Evolutionary conservation across 2,113 vertebrate species (phyloP).

Genomic region (Hemibagrus wyckioides): DNA sequence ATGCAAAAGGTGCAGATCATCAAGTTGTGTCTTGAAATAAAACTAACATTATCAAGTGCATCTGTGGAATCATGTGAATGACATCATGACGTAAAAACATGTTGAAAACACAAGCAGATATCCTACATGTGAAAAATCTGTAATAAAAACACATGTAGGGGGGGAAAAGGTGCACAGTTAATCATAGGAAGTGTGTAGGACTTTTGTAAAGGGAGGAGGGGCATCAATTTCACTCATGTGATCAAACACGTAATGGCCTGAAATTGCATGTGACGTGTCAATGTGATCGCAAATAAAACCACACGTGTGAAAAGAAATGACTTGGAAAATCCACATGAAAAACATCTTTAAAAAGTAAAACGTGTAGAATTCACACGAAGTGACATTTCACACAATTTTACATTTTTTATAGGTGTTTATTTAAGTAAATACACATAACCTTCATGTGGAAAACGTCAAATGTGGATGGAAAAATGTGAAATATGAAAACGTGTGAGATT

Average conservation of each 20-base stretch:
- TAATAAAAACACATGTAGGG: no score
- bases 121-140: no score
- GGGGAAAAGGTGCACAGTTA: neutral
- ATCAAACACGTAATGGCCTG: neutral
- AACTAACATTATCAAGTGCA: neutral
- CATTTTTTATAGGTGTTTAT: no score
- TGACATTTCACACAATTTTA: neutral
- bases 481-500: neutral
- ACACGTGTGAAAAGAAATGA: neutral
- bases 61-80: neutral
- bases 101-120: no score
- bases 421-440: neutral
- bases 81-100: no score
- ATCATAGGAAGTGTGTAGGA: neutral
- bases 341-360: no score
- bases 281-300: no score
- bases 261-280: neutral
- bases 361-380: no score
- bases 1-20: neutral
- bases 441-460: neutral
- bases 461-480: no score
- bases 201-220: neutral
- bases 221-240: neutral
- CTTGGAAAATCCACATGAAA: neutral
- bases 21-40: neutral